Percentiles rank a stretch among this genome's conserved stretches.
These are phyloP conservation scores for Trigoniulus corallinus DNA, from an alignment of 1,140 invertebrate species.

Conservation along the genomic window DNA sequence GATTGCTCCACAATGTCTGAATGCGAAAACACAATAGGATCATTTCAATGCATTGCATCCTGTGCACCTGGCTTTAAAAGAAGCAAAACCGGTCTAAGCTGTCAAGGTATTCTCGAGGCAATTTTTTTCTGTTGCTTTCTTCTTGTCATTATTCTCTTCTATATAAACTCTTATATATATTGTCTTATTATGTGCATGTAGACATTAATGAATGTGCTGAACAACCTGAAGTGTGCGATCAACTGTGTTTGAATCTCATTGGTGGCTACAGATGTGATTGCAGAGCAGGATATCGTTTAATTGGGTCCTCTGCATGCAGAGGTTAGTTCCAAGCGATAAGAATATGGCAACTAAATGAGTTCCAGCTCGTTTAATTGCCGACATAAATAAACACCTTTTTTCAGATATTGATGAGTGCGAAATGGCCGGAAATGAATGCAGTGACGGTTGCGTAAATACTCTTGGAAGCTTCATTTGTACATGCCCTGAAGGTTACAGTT, in stretches of 20 bases:
- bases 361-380: background rate
- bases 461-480: conserved; percentile 18
- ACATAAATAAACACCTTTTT: conserved; percentile 2
- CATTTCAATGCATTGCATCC: conserved; percentile 22
- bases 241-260: background rate
- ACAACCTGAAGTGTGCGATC: conserved; percentile 1
- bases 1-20: conserved; percentile 20
- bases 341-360: background rate
- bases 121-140: conserved; percentile 3
- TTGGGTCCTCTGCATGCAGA: conserved; percentile 5
- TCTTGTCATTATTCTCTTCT: background rate
- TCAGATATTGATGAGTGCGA: conserved; percentile 73
- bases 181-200: conserved; percentile 3
- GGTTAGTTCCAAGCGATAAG: conserved; percentile 5
- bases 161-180: background rate
- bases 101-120: conserved; percentile 20
- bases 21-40: conserved; percentile 27
- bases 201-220: conserved; percentile 10
- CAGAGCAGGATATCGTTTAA: background rate
- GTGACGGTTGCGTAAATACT: conserved; percentile 23
- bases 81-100: conserved; percentile 17
- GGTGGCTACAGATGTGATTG: conserved; percentile 4
- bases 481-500: conserved; percentile 29
- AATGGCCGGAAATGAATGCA: conserved; percentile 33
- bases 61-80: conserved; percentile 21